Evolutionary conservation across 2,797 vertebrate species (phyloP).

Genomic region (Chloroceryle amazona): DNA sequence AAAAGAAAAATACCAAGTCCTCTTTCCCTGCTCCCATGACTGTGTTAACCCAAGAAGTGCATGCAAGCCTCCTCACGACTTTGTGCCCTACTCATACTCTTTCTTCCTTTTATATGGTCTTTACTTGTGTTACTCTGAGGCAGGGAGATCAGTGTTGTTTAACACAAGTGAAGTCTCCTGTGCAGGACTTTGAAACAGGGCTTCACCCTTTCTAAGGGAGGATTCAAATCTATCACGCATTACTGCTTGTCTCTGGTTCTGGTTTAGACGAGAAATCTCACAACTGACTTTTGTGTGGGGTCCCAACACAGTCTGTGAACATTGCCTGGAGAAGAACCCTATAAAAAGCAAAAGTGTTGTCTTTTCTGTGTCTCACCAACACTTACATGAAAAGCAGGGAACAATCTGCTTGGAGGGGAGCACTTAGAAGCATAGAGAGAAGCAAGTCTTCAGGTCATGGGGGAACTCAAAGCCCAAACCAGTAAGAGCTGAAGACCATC

Average conservation of each 20-base stretch:
- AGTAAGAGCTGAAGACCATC: neutral
- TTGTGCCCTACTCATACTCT: neutral
- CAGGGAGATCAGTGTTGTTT: neutral
- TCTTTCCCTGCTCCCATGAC: neutral
- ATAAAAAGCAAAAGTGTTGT: neutral
- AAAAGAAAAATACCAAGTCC: neutral
- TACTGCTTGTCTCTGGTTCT: neutral
- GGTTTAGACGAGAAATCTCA: neutral
- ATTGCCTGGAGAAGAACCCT: neutral
- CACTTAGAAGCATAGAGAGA: neutral
- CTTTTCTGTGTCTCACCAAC: neutral
- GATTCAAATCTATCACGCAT: neutral
- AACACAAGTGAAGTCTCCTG: neutral
- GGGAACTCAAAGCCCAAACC: neutral
- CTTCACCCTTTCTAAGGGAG: neutral
- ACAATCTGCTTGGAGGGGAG: rapidly evolving
- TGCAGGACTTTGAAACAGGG: neutral
- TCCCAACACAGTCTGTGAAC: neutral
- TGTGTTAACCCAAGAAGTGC: neutral
- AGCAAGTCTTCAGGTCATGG: neutral
- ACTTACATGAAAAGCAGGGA: neutral
- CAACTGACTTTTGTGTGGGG: rapidly evolving
- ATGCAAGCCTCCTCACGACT: neutral
- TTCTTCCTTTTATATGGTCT: neutral
- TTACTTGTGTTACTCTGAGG: neutral